Conservation (phyloP, 37 sponge, comb jelly and placozoan genomes). For the Axinella damicornis region DNA sequence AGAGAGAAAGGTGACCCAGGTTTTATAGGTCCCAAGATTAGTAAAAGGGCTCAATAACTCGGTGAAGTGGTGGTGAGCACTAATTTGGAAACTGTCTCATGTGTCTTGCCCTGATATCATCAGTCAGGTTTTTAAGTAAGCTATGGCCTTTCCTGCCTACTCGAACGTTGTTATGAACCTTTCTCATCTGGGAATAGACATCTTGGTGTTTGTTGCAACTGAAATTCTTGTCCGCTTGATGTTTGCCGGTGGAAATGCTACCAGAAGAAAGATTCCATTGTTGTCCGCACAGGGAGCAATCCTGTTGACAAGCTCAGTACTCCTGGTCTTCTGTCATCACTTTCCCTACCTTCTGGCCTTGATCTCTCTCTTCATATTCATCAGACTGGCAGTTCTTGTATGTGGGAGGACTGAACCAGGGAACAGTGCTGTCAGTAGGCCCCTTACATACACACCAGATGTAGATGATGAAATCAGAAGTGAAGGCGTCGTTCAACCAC, state of each 20-base stretch:
- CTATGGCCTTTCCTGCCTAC: too few species aligned
- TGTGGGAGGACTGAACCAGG: too few species aligned
- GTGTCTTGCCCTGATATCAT: too few species aligned
- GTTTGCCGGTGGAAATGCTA: background rate
- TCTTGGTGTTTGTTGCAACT: background rate
- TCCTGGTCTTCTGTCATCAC: background rate
- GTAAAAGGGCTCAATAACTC: too few species aligned
- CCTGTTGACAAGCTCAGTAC: background rate
- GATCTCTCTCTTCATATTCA: background rate
- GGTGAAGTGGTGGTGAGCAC: too few species aligned
- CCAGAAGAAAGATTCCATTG: background rate
- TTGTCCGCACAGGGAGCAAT: slow-evolving; percentile 7
- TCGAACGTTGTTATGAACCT: background rate
- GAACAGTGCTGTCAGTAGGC: background rate
- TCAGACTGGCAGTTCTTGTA: background rate
- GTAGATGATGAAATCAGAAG: too few species aligned
- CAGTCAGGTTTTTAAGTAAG: too few species aligned
- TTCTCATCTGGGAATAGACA: background rate
- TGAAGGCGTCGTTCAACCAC: too few species aligned
- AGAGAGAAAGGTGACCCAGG: too few species aligned
- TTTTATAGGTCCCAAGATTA: too few species aligned
- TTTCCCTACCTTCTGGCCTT: slow-evolving; percentile 15
- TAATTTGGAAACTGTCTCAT: too few species aligned
- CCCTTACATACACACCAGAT: background rate
- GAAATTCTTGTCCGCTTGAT: slow-evolving; percentile 15